Evolutionary conservation across 2,888 invertebrate species (phyloP).

Genomic region (Philhelius pedissequus): DNA sequence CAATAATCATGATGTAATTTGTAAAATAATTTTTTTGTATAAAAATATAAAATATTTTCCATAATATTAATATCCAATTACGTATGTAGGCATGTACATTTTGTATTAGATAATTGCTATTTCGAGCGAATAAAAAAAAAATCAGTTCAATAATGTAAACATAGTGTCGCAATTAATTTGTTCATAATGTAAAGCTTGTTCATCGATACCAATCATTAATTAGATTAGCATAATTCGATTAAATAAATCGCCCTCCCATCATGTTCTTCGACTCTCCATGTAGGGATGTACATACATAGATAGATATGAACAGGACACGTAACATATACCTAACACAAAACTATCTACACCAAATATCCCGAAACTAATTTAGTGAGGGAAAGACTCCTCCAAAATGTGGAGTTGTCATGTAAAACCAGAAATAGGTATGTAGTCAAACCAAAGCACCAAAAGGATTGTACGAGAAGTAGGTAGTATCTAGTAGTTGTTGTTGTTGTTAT

Average conservation of each 20-base stretch:
- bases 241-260: slow-evolving; percentile 59
- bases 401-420: slow-evolving; percentile 19
- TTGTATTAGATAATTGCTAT: neutral
- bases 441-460: slow-evolving; percentile 40
- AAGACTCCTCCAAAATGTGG: slow-evolving; percentile 3
- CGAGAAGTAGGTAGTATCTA: neutral
- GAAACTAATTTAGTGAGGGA: neutral
- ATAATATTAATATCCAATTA: neutral
- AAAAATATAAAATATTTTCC: neutral
- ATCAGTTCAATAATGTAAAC: slow-evolving; percentile 22
- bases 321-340: neutral
- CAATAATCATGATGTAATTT: no score
- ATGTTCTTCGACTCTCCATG: no score
- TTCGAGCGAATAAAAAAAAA: neutral
- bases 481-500: neutral
- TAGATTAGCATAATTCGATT: slow-evolving; percentile 67
- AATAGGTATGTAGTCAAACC: neutral
- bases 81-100: neutral
- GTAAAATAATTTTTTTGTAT: neutral
- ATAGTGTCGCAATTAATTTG: slow-evolving; percentile 65
- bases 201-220: slow-evolving; percentile 63
- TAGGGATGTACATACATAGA: no score
- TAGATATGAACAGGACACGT: neutral
- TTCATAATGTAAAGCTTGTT: slow-evolving; percentile 57
- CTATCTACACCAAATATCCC: neutral